Percentiles rank a stretch among this genome's conserved stretches.
phyloP scores from a whole-genome alignment of 2,888 invertebrate genomes.

The Sphaeridia pumilis region DNA sequence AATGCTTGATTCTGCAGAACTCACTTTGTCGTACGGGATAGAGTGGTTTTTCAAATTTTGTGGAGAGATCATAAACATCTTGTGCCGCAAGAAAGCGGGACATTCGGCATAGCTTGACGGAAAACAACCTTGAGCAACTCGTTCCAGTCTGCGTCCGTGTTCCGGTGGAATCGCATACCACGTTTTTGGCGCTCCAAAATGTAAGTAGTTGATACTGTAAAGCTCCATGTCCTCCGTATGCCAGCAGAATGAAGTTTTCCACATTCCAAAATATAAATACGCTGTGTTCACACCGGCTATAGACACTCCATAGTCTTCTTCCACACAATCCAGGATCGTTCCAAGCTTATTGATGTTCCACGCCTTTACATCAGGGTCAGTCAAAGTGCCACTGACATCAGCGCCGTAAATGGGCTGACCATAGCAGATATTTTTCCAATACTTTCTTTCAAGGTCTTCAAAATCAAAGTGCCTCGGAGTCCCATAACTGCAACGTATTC shows the following conservation, averaged over 20 bases:
- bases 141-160: conserved; percentile 82
- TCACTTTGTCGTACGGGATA: conserved; percentile 86
- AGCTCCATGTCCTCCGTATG: conserved; percentile 99
- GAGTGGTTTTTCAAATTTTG: conserved; percentile 83
- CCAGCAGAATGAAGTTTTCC: conserved; percentile 99
- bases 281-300: conserved; percentile 99
- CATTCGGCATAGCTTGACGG: conserved; percentile 72
- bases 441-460: conserved; percentile 84
- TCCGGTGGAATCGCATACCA: conserved; percentile 86
- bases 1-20: too few species aligned
- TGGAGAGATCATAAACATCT: conserved; percentile 97
- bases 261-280: conserved; percentile 99
- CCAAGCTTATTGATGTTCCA: conserved; percentile 94
- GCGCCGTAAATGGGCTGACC: conserved; percentile 97
- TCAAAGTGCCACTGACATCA: conserved; percentile 90
- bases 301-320: conserved; percentile 85
- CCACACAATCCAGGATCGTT: conserved; percentile 87
- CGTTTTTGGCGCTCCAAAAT: conserved; percentile 94
- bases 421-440: conserved; percentile 97
- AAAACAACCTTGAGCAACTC: conserved; percentile 85
- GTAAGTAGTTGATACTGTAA: conserved; percentile 96
- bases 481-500: conserved; percentile 47
- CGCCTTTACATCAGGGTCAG: conserved; percentile 72
- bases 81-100: conserved; percentile 87
- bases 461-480: conserved; percentile 74